Conservation (phyloP, 2,888 invertebrate species). For the Cotesia congregata region DNA sequence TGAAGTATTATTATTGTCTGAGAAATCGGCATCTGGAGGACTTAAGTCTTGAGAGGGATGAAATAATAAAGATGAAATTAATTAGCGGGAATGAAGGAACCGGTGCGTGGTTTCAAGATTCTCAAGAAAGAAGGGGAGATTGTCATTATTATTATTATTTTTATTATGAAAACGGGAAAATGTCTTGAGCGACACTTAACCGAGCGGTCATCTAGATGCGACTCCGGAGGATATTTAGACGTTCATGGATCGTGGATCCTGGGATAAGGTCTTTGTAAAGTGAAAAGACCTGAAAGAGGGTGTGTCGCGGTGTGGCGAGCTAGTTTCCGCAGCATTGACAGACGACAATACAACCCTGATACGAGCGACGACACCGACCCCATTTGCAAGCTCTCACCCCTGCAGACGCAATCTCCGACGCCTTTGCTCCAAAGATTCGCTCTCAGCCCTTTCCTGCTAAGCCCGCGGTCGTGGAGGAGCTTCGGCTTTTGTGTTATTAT, state of each 20-base stretch:
- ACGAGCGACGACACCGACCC: constrained; percentile 49
- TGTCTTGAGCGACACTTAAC: constrained; percentile 6
- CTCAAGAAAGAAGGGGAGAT: not conserved
- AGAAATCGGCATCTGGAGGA: constrained; percentile 3
- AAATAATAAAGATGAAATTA: constrained; percentile 36
- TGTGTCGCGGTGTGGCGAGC: constrained; percentile 55
- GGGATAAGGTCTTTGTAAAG: not conserved
- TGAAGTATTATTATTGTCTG: not conserved
- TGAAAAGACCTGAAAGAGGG: constrained; percentile 48
- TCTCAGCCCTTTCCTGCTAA: constrained; percentile 18
- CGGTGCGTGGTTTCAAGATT: not conserved
- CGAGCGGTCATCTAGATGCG: constrained; percentile 7
- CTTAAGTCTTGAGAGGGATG: constrained; percentile 25
- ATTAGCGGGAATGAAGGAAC: constrained; percentile 39
- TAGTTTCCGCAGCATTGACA: constrained; percentile 69
- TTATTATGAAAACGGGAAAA: not conserved
- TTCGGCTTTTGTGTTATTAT: constrained; percentile 6
- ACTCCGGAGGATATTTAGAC: constrained; percentile 4
- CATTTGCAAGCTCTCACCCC: constrained; percentile 41
- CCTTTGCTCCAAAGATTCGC: constrained; percentile 7
- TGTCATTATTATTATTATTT: not conserved
- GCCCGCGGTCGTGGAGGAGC: not conserved
- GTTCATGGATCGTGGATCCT: not conserved
- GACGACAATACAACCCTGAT: constrained; percentile 67
- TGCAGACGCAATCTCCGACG: constrained; percentile 32